Conservation (phyloP, 2,113 vertebrate genomes). For the Physeter macrocephalus region DNA sequence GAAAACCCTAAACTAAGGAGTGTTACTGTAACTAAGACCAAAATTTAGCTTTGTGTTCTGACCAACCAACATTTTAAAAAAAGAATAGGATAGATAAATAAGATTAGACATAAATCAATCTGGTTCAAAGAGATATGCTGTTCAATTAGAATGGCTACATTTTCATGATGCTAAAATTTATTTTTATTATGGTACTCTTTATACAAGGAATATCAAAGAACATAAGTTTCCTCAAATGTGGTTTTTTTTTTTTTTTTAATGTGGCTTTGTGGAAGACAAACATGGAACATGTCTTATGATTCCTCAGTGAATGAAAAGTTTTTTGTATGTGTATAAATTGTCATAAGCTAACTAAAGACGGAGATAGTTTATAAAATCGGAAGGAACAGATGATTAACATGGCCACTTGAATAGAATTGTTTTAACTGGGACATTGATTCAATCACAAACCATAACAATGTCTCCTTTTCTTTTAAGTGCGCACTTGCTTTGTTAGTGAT, state of each 20-base stretch:
- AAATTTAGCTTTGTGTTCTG: background rate
- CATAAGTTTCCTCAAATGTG: background rate
- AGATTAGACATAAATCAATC: background rate
- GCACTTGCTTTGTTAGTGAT: constrained; percentile 96
- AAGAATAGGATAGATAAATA: background rate
- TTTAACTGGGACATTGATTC: background rate
- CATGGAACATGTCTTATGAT: background rate
- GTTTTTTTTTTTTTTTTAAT: background rate
- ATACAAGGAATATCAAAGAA: background rate
- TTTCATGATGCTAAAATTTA: background rate
- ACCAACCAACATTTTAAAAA: background rate
- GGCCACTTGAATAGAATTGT: background rate
- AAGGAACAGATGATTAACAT: background rate
- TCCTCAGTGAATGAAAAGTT: background rate
- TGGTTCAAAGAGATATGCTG: background rate
- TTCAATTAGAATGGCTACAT: background rate
- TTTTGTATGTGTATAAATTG: background rate
- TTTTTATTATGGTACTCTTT: constrained; percentile 9
- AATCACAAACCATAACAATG: background rate
- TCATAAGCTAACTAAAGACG: background rate
- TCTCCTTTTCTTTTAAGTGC: constrained; percentile 80
- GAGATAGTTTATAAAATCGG: background rate
- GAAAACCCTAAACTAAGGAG: background rate
- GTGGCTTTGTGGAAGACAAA: background rate
- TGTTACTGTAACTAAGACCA: background rate